These are phyloP conservation scores for Cynaeus angustus DNA, from an alignment of 2,888 invertebrate species.

Conservation along the genomic window DNA sequence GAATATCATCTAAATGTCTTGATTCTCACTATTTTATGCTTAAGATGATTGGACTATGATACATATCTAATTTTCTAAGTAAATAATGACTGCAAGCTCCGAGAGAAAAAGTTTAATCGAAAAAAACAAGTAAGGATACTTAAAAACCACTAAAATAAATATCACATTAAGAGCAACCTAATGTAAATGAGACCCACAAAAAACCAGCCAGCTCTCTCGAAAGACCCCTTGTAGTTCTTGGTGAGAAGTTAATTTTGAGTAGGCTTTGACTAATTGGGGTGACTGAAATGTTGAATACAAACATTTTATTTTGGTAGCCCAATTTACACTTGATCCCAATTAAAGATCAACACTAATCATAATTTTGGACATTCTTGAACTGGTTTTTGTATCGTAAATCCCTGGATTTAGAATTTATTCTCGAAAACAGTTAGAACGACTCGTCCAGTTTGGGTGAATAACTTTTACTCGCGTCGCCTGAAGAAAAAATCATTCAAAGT, in stretches of 20 bases:
- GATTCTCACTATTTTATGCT: background rate
- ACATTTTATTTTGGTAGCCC: constrained; percentile 5
- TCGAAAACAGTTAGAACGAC: constrained; percentile 20
- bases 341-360: too few relatives aligned
- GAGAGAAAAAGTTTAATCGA: constrained; percentile 3
- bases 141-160: constrained; percentile 55
- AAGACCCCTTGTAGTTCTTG: constrained; percentile 40
- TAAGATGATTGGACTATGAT: background rate
- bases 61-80: constrained; percentile 1
- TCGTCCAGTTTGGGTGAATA: constrained; percentile 23
- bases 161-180: constrained; percentile 51
- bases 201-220: constrained; percentile 33
- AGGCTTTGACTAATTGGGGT: constrained; percentile 47
- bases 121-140: constrained; percentile 42
- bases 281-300: constrained; percentile 20
- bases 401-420: constrained; percentile 25
- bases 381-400: constrained; percentile 27
- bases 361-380: background rate
- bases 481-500: background rate
- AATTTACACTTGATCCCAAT: too few relatives aligned
- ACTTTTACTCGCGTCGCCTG: constrained; percentile 1
- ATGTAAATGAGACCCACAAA: constrained; percentile 51
- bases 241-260: constrained; percentile 46
- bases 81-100: background rate
- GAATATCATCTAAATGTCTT: too few relatives aligned